phyloP scores from a whole-genome alignment of 2,113 vertebrate genomes.

The Nanorana parkeri region DNA sequence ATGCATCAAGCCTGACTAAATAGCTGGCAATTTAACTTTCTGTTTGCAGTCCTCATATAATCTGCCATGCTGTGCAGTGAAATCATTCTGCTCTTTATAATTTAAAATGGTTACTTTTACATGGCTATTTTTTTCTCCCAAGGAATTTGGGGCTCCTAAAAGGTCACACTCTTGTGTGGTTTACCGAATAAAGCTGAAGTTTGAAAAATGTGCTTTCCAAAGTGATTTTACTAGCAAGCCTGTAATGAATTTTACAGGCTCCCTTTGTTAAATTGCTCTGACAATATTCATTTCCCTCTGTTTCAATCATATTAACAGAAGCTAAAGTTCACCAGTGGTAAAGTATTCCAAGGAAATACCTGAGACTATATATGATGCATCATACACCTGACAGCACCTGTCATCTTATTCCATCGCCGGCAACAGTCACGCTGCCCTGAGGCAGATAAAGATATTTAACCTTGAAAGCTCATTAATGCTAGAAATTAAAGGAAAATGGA shows the following conservation, averaged over 20 bases:
- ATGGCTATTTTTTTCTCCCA: slow-evolving; percentile 63
- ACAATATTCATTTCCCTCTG: slow-evolving; percentile 78
- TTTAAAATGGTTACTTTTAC: slow-evolving; percentile 69
- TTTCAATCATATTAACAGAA: slow-evolving; percentile 80
- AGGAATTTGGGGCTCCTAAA: slow-evolving; percentile 67
- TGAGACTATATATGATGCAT: slow-evolving; percentile 70
- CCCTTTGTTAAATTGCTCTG: slow-evolving; percentile 77
- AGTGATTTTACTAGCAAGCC: slow-evolving; percentile 73
- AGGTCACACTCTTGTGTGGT: slow-evolving; percentile 72
- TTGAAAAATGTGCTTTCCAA: slow-evolving; percentile 76
- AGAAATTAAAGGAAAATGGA: slow-evolving; percentile 56
- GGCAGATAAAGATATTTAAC: slow-evolving; percentile 62
- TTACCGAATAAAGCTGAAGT: slow-evolving; percentile 75
- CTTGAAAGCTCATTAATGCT: slow-evolving; percentile 62
- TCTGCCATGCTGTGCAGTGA: slow-evolving; percentile 61
- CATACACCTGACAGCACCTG: slow-evolving; percentile 63
- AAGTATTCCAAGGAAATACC: slow-evolving; percentile 71
- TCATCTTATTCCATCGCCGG: slow-evolving; percentile 67
- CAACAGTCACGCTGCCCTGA: slow-evolving; percentile 7
- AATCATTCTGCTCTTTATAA: slow-evolving; percentile 70
- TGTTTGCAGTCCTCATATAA: slow-evolving; percentile 58
- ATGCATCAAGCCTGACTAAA: slow-evolving; percentile 67
- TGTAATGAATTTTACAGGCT: slow-evolving; percentile 75
- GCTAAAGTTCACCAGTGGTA: slow-evolving; percentile 76
- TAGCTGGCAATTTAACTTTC: slow-evolving; percentile 66